Base-by-base conservation (phyloP, 2,797 vertebrate species). In the Babyrousa celebensis region DNA sequence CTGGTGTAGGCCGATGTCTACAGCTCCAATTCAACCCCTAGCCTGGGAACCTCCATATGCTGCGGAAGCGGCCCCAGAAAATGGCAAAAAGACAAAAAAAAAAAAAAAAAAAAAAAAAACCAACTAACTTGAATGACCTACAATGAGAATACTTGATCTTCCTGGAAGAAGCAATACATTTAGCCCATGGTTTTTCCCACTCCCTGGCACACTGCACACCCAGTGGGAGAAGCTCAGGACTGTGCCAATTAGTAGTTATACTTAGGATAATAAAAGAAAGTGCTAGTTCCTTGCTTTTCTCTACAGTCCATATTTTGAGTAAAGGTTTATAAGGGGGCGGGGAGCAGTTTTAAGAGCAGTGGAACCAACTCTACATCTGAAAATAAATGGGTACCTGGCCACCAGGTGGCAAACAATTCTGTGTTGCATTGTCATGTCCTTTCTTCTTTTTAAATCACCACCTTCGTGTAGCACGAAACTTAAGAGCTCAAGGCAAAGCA, bases 211-310 rank as follows among this genome's bases (percentile, higher is more conserved):
- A 71, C 12, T 23, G 32, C 3, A 1, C 7, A 36, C 75, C 68
- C 40, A 14, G 0, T 10, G 36, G 23, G 29, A 67, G 67, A 67
- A 58, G 52, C 17, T 68, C 58, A 36, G 56, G 25, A 20, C 29
- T 40, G 1, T 48, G 29, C 79, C 52, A 74, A 29, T 63, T 87
- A 77, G 67, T 21, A 36, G n/a, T 82, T 89, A 36, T 71, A 17
- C 87, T 94, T 78, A 78, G 75, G 86, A 84, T 77, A 80, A 65
- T 29, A 79, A 88, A 86, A 91, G 56, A 72, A 89, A 96, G 36
- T 56, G 36, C 29, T 65, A 3, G 17, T 74, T 91, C 58, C 77
- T 92, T 85, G 40, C 48, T 72, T 75, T 62, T 65, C 71, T 80
- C 32, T 82, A 36, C 14, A 71, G 63, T 52, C 48, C n/a, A 0